Evolutionary conservation across 1,140 invertebrate genomes (phyloP), one percentile per base, ranked within the genome.

Genomic region (Cardiocondyla obscurior): DNA sequence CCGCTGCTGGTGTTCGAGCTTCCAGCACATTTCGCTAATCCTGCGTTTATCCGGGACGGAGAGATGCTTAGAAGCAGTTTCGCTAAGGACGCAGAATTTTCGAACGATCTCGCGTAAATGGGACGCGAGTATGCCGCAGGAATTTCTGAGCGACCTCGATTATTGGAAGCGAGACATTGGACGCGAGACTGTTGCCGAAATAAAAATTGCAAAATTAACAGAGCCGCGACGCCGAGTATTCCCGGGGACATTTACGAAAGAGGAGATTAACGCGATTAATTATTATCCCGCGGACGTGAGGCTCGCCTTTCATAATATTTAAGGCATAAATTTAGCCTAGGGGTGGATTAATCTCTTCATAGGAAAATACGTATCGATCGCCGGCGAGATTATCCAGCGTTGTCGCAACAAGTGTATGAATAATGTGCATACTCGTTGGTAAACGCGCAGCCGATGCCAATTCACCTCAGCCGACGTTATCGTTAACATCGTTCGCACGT

Each of bases 371-470:
- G 14, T 58, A 58, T 73, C 7, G 19, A n/a, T 22, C 28, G 16
- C 5, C 16, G 33, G 19, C 22, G 51, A 58, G 16, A 39, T 73
- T 69, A 28, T 49, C 30, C 10, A n/a, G n/a, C n/a, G 53, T 57
- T 73, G 69, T 73, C 36, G 53, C 53, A 73, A 73, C 70, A 73
- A 73, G 70, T 73, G 70, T 19, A 39, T 12, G 70, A 58, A 73
- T 58, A 58, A 58, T 73, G 25, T 42, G 53, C 51, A 58, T 73
- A 42, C 19, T 55, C 28, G n/a, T 14, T 10, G 70, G 22, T 30
- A 49, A 16, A 30, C 58, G n/a, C 28, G n/a, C 7, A 12, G 6
- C n/a, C 25, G 42, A 19, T 60, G 25, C 10, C 57, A 62, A 33
- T 64, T 62, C 14, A 46, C 39, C 64, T 64, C 33, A 62, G 39